These are phyloP conservation scores for Synanthedon vespiformis DNA, from an alignment of 2,888 invertebrate species.

Conservation along the genomic window DNA sequence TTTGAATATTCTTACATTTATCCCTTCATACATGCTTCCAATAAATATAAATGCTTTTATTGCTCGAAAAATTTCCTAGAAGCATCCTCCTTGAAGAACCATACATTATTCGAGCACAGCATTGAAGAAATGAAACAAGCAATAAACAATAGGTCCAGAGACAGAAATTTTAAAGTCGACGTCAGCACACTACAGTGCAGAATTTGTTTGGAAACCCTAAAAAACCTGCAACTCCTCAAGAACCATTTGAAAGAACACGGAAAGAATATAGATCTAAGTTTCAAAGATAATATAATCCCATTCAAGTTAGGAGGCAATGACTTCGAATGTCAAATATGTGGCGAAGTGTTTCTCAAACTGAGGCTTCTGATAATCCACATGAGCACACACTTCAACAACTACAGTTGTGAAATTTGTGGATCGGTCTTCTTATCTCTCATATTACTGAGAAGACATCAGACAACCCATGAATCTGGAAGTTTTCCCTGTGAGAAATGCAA, in stretches of 20 bases:
- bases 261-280: slow-evolving; percentile 25
- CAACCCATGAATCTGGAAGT: slow-evolving; percentile 36
- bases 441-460: slow-evolving; percentile 34
- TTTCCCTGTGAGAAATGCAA: slow-evolving; percentile 48
- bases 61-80: slow-evolving; percentile 32
- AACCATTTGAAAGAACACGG: slow-evolving; percentile 36
- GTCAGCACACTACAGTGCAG: slow-evolving; percentile 36
- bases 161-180: slow-evolving; percentile 44
- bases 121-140: slow-evolving; percentile 27
- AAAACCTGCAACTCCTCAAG: slow-evolving; percentile 28
- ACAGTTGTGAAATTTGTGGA: slow-evolving; percentile 50
- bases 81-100: slow-evolving; percentile 25
- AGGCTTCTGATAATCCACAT: slow-evolving; percentile 46
- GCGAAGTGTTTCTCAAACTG: slow-evolving; percentile 32
- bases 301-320: slow-evolving; percentile 33
- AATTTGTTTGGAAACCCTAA: slow-evolving; percentile 25
- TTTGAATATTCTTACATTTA: slow-evolving; percentile 42
- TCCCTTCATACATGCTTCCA: slow-evolving; percentile 39
- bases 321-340: slow-evolving; percentile 45
- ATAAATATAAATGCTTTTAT: slow-evolving; percentile 46
- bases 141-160: slow-evolving; percentile 28
- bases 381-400: slow-evolving; percentile 53
- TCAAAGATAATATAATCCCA: slow-evolving; percentile 44
- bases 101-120: slow-evolving; percentile 25
- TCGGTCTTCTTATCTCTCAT: slow-evolving; percentile 35